These are phyloP conservation scores for Micrastur ruficollis DNA, from an alignment of 2,797 vertebrate genomes.

Conservation along the genomic window DNA sequence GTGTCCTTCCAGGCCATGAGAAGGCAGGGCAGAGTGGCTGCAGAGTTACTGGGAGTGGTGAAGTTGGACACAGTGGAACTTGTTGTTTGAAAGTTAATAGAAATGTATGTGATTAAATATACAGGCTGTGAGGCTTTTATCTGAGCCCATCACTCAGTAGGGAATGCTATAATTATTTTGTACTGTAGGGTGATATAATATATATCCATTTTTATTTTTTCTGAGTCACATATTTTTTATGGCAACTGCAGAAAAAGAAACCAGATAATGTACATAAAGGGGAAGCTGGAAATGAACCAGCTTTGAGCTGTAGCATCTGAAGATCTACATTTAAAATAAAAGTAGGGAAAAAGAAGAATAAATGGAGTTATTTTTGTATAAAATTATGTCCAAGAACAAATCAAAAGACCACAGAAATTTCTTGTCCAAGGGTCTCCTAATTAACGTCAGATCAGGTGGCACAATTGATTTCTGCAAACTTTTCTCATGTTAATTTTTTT, in stretches of 20 bases:
- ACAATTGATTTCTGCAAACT: conserved; percentile 64
- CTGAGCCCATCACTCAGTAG: conserved; percentile 12
- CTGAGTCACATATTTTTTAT: conserved; percentile 48
- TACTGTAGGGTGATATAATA: conserved; percentile 7
- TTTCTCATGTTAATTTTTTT: conserved; percentile 67
- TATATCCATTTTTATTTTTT: conserved; percentile 9
- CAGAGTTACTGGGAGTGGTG: background rate
- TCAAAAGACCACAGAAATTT: conserved; percentile 71
- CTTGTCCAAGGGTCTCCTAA: conserved; percentile 69
- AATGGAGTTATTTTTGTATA: conserved; percentile 63
- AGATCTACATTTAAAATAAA: conserved; percentile 25
- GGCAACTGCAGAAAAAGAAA: conserved; percentile 25
- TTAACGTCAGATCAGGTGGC: conserved; percentile 74
- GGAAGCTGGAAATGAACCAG: conserved; percentile 40
- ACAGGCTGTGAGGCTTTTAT: background rate
- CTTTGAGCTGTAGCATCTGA: background rate
- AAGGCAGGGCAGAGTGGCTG: accelerated
- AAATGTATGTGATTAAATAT: background rate
- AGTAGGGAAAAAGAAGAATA: conserved; percentile 19
- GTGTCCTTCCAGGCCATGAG: background rate
- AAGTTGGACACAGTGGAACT: background rate
- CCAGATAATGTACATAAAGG: background rate
- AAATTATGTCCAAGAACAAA: conserved; percentile 65
- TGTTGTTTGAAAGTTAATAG: background rate
- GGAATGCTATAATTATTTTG: conserved; percentile 42